phyloP scores from a whole-genome alignment of 2,888 invertebrate genomes.

The Machimus atricapillus region DNA sequence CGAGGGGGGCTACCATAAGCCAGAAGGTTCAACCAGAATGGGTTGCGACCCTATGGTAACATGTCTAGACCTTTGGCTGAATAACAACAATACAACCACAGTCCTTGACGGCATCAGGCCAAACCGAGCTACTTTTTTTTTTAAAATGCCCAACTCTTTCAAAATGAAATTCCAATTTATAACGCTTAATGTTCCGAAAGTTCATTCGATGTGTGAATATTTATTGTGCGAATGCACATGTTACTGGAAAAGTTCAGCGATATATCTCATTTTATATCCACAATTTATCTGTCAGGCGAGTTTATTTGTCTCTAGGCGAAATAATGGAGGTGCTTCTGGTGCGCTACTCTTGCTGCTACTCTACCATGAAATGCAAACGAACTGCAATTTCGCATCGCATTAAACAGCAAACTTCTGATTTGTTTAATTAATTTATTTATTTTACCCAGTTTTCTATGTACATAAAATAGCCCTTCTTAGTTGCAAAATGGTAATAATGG shows the following conservation, averaged over 20 bases:
- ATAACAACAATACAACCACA: background rate
- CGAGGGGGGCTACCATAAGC: too few species aligned
- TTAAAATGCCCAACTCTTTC: background rate
- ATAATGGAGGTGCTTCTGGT: background rate
- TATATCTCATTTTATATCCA: slow-evolving; percentile 30
- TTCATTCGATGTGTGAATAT: slow-evolving; percentile 32
- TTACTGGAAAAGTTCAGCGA: slow-evolving; percentile 17
- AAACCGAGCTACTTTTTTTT: background rate
- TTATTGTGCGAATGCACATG: slow-evolving; percentile 30
- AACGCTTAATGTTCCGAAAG: slow-evolving; percentile 36
- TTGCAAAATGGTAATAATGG: background rate
- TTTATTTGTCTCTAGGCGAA: slow-evolving; percentile 8
- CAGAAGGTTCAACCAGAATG: background rate
- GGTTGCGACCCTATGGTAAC: background rate
- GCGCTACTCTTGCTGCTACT: background rate
- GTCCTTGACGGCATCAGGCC: background rate
- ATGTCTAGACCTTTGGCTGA: slow-evolving; percentile 12
- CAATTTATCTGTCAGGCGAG: slow-evolving; percentile 28
- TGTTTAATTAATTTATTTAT: background rate
- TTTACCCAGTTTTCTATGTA: background rate
- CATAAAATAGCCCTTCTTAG: background rate
- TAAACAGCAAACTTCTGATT: background rate
- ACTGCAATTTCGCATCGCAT: background rate
- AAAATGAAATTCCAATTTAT: slow-evolving; percentile 2
- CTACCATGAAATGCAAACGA: background rate